Evolutionary conservation across 2,113 vertebrate species (phyloP).

Genomic region (Epinephelus moara): DNA sequence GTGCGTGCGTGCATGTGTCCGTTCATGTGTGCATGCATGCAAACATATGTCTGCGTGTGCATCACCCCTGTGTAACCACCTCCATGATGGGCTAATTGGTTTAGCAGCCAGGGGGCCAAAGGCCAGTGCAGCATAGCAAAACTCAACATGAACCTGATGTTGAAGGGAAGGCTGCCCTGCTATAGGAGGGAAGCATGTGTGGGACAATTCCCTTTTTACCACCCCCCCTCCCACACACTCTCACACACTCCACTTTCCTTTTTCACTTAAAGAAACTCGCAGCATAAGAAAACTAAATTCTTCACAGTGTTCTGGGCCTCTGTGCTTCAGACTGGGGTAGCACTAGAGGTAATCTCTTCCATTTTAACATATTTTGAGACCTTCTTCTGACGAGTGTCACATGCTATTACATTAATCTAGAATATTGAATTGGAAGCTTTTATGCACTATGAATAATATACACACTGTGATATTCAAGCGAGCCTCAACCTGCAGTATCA

Average conservation of each 20-base stretch:
- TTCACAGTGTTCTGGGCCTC: conserved; percentile 57
- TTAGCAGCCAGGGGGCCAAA: conserved; percentile 86
- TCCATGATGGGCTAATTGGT: conserved; percentile 87
- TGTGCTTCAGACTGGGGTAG: conserved; percentile 47
- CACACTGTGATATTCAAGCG: conserved; percentile 71
- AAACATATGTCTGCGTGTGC: conserved; percentile 67
- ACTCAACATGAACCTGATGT: conserved; percentile 87
- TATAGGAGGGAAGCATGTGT: conserved; percentile 79
- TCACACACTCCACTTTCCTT: conserved; percentile 40
- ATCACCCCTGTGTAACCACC: conserved; percentile 80
- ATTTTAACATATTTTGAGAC: conserved; percentile 73
- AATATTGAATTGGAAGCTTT: conserved; percentile 80
- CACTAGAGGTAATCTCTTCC: conserved; percentile 70
- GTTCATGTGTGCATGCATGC: conserved; percentile 43
- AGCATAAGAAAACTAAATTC: conserved; percentile 66
- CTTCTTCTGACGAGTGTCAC: conserved; percentile 74
- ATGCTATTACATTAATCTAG: conserved; percentile 80
- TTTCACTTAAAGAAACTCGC: conserved; percentile 63
- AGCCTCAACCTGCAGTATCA: conserved; percentile 76
- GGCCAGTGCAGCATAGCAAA: conserved; percentile 84
- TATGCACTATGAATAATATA: conserved; percentile 74
- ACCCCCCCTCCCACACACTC: conserved; percentile 26
- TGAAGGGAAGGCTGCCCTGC: conserved; percentile 71
- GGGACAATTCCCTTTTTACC: conserved; percentile 66
- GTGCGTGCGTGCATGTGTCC: conserved; percentile 5